Base-by-base conservation (phyloP, 2,888 invertebrate species). In the Carpatolechia fugitivella region DNA sequence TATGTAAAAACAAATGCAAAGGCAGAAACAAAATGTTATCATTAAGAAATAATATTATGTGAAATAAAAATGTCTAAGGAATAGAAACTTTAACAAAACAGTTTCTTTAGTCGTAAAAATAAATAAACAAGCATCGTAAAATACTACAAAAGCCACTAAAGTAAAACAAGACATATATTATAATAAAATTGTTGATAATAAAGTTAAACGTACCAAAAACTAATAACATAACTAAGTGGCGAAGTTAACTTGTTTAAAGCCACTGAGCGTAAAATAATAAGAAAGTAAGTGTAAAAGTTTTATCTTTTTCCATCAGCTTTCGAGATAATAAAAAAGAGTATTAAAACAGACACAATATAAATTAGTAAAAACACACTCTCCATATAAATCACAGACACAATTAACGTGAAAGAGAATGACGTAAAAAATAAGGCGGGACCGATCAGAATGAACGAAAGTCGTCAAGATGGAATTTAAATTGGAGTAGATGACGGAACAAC, bases 381-480 rank as follows among this genome's bases (percentile, higher is more conserved):
- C 66, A 62, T 67, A 83, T 85, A 84, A 84, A 84, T 87, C 80
- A 74, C 59, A 65, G 62, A 60, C 61, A 66, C 74, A 78, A 82
- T 82, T 78, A 81, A 76, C 62, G 68, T 68, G 55, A 52, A 57
- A 57, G 33, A 60, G 56, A 52, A 55, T 56, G 35, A 60, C 57
- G 58, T 60, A 64, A 69, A 70, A 72, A 74, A 70, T 59, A 66
- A 62, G 61, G 60, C 58, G 60, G 59, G 60, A 59, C 51, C 66
- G 59, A 75, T 73, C 71, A 67, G 74, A 76, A 72, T 68, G 67
- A 66, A 75, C 69, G 67, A 60, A 62, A 66, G 67, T 69, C 75
- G 76, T 80, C 74, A 77, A 70, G 66, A 61, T 56, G 74, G 80
- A 85, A 85, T 88, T 80, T 85, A 84, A 85, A 87, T 82, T 81